phyloP scores from a whole-genome alignment of 2,113 vertebrate genomes.

The Myocastor coypus region DNA sequence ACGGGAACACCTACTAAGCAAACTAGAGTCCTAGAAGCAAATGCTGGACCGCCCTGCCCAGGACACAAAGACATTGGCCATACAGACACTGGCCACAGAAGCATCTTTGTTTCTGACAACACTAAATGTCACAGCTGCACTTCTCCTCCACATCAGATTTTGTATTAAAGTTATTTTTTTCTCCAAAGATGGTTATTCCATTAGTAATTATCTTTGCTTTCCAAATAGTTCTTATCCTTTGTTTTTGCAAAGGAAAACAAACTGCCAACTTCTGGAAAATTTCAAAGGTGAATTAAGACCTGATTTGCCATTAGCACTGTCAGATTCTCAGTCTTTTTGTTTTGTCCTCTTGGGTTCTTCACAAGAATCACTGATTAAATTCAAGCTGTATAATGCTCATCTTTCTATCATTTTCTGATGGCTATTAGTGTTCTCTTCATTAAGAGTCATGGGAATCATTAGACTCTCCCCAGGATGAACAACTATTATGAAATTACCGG shows the following conservation, averaged over 20 bases:
- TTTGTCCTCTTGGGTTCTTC: background rate
- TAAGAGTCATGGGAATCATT: slow-evolving; percentile 4
- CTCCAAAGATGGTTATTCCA: background rate
- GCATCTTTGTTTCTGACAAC: background rate
- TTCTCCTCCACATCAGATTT: background rate
- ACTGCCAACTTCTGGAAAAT: background rate
- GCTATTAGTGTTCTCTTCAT: background rate
- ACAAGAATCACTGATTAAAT: slow-evolving; percentile 31
- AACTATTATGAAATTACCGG: slow-evolving; percentile 29
- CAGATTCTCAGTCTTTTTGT: background rate
- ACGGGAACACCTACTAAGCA: background rate
- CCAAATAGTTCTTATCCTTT: background rate
- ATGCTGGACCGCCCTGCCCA: no score
- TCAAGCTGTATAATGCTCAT: background rate
- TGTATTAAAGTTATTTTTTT: slow-evolving; percentile 25
- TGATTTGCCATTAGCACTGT: background rate
- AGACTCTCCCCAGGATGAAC: slow-evolving; percentile 7
- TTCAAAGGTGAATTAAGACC: background rate
- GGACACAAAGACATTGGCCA: background rate
- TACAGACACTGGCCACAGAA: background rate
- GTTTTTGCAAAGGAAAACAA: background rate
- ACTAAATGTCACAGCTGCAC: background rate
- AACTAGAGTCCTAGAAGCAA: background rate
- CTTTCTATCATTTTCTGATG: background rate
- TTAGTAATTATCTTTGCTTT: background rate